Evolutionary conservation across 2,888 invertebrate genomes (phyloP).

Genomic region (Napeogenes inachia): DNA sequence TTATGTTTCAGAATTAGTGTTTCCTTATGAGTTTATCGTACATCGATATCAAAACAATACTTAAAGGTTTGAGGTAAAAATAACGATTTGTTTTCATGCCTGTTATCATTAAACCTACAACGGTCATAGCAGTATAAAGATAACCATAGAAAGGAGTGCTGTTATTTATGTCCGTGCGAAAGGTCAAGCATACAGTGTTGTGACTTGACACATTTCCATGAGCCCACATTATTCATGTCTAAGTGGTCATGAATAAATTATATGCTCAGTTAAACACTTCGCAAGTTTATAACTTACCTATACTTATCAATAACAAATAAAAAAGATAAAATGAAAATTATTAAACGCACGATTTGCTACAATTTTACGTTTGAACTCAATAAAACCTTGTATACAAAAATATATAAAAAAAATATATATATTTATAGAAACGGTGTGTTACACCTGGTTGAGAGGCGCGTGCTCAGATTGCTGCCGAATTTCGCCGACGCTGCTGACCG

Average conservation of each 20-base stretch:
- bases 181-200: constrained; percentile 20
- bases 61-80: background rate
- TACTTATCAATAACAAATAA: constrained; percentile 10
- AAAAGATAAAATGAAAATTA: constrained; percentile 5
- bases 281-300: constrained; percentile 22
- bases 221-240: constrained; percentile 39
- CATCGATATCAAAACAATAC: background rate
- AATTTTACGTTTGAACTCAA: too few species aligned
- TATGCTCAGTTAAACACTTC: constrained; percentile 33
- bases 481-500: constrained; percentile 35
- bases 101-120: constrained; percentile 11
- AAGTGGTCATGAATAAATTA: constrained; percentile 41
- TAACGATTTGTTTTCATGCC: constrained; percentile 2
- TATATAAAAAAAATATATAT: background rate
- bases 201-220: constrained; percentile 24
- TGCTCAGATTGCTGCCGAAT: constrained; percentile 40
- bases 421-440: constrained; percentile 27
- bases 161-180: constrained; percentile 23
- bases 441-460: constrained; percentile 37
- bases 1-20: background rate
- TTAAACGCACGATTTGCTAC: too few species aligned
- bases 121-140: constrained; percentile 14
- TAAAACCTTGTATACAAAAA: too few species aligned
- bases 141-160: constrained; percentile 17
- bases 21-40: background rate